A percentile compares a stretch with the other conserved stretches of the same genome.
These are phyloP conservation scores for Thalassophryne amazonica DNA, from an alignment of 2,797 vertebrate genomes.

Conservation along the genomic window DNA sequence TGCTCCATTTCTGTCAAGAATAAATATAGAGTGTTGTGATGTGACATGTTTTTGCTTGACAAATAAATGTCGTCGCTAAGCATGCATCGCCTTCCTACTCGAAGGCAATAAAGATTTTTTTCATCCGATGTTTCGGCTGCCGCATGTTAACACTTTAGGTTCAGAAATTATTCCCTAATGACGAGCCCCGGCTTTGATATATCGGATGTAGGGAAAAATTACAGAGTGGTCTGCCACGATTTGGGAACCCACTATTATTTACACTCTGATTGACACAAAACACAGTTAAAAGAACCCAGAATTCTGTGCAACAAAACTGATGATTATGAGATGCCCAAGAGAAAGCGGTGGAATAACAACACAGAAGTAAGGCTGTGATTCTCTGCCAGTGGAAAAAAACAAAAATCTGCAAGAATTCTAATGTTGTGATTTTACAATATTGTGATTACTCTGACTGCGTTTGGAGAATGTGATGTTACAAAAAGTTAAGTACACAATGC, in stretches of 20 bases:
- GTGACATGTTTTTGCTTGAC: slow-evolving; percentile 35
- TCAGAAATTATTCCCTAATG: background rate
- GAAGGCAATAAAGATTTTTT: slow-evolving; percentile 13
- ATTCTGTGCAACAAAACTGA: background rate
- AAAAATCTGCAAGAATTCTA: background rate
- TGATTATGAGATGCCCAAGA: slow-evolving; percentile 7
- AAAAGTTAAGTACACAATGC: background rate
- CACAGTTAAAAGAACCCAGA: background rate
- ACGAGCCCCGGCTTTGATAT: background rate
- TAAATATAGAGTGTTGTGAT: slow-evolving; percentile 28
- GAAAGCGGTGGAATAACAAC: background rate
- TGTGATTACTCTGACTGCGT: background rate
- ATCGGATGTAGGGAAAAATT: background rate
- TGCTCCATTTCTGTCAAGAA: slow-evolving; percentile 73
- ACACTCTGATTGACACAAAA: background rate
- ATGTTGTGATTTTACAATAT: background rate
- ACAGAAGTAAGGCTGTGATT: background rate
- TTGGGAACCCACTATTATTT: background rate
- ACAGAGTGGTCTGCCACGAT: background rate
- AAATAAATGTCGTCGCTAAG: slow-evolving; percentile 31
- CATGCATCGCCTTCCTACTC: slow-evolving; percentile 16
- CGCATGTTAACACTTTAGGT: background rate
- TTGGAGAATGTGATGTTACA: background rate
- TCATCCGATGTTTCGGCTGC: background rate
- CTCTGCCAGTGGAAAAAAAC: background rate